A percentile compares a stretch with the other conserved stretches of the same genome.
phyloP scores from a whole-genome alignment of 2,888 invertebrate species.

The Imbricaverruca yamaguchii region DNA sequence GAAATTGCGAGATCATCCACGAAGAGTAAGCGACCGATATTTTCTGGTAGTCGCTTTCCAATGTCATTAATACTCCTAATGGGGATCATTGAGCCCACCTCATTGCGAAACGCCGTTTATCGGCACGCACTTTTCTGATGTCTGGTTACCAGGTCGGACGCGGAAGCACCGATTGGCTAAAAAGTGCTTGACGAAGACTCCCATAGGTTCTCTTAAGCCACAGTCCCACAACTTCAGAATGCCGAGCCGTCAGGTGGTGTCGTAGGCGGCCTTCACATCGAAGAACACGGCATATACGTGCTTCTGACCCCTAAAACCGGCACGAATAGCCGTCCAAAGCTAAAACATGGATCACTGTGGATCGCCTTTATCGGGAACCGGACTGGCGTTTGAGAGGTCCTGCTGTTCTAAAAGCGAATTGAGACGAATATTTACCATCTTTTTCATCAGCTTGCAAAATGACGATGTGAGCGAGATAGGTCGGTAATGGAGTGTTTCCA shows the following conservation, averaged over 20 bases:
- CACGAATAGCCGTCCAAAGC: background rate
- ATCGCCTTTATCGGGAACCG: background rate
- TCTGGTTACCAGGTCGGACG: no score
- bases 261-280: background rate
- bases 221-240: background rate
- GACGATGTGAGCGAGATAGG: constrained; percentile 6
- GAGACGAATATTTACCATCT: constrained; percentile 13
- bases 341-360: background rate
- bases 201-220: background rate
- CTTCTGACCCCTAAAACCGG: background rate
- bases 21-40: background rate
- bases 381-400: background rate
- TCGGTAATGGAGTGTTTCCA: background rate
- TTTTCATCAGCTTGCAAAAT: background rate
- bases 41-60: no score
- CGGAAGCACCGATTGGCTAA: background rate
- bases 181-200: background rate
- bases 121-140: no score
- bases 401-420: background rate
- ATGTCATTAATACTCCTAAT: no score
- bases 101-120: no score
- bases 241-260: background rate
- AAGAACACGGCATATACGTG: background rate
- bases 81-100: no score
- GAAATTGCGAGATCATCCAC: background rate